Evolutionary conservation across 2,797 vertebrate species (phyloP), one percentile per base, ranked within the genome.

Genomic region (Hydrocynus forskahlii): DNA sequence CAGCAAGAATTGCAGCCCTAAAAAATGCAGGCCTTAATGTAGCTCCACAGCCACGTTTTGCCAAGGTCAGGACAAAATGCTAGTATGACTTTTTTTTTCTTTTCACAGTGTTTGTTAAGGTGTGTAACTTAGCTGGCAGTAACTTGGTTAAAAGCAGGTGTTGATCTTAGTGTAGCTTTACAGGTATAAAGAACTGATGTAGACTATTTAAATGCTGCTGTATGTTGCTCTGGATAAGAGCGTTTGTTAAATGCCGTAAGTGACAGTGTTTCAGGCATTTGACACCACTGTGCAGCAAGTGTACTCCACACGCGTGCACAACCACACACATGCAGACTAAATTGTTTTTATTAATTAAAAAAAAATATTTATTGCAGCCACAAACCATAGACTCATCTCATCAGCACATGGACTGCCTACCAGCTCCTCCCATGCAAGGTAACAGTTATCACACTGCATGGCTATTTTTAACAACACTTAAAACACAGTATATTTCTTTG

Each of bases 1-100:
- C 93, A 1, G 88, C 91, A 8, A 92, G 94, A 87, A 95, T 95
- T 14, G 91, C 93, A 66, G 93, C 94, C 55, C 75, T 95, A 87
- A 94, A 89, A 88, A 94, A 75, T 0, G 94, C 94, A 0, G 94
- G 94, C 35, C 92, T 95, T 64, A 89, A 94, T 1, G 93, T 95
- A 85, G 89, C 93, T 43, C 87, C 91, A 1, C 91, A 91, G 79
- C 87, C 88, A 0, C 90, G 86, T 12, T 72, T 85, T 67, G 43
- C 86, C 1, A 93, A 89, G 88, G 75, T 84, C 77, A 91, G 73
- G 50, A 29, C 13, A 78, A 84, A 91, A 35, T 35, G 35, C 35
- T 35, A 35, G 35, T 4, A 3, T 35, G 35, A 35, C 35, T 35
- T 35, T 35, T 35, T 35, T 35, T 35, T 35, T 35, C 35, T 35